Percentiles rank a stretch among this genome's conserved stretches.
phyloP scores from a whole-genome alignment of 2,797 vertebrate genomes.

The Lerista edwardsae region DNA sequence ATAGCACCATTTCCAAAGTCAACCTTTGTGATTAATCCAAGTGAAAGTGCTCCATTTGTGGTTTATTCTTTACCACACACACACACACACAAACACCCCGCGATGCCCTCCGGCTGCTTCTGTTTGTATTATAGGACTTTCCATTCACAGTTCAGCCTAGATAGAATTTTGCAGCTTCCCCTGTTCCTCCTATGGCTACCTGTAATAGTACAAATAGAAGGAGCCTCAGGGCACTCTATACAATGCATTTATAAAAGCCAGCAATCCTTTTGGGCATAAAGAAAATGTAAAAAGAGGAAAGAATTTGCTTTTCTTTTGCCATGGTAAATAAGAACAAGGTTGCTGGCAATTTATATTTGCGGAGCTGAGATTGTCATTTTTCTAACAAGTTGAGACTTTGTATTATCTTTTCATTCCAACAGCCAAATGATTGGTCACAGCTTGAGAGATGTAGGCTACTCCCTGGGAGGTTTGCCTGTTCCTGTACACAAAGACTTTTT shows the following conservation, averaged over 20 bases:
- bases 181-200: slow-evolving; percentile 61
- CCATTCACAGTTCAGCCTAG: slow-evolving; percentile 48
- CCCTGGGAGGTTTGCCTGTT: slow-evolving; percentile 58
- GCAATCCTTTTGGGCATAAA: slow-evolving; percentile 35
- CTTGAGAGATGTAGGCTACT: slow-evolving; percentile 63
- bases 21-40: slow-evolving; percentile 49
- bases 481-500: slow-evolving; percentile 33
- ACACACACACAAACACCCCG: neutral
- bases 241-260: slow-evolving; percentile 43
- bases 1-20: slow-evolving; percentile 35
- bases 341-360: slow-evolving; percentile 43
- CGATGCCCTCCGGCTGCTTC: slow-evolving; percentile 58
- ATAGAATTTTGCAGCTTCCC: slow-evolving; percentile 47
- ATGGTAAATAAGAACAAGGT: slow-evolving; percentile 43
- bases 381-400: slow-evolving; percentile 46
- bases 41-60: slow-evolving; percentile 44
- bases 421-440: slow-evolving; percentile 65
- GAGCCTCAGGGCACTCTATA: slow-evolving; percentile 41
- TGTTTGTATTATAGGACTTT: slow-evolving; percentile 48
- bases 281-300: slow-evolving; percentile 22
- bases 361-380: slow-evolving; percentile 49
- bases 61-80: slow-evolving; percentile 46
- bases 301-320: slow-evolving; percentile 27
- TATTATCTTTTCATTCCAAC: slow-evolving; percentile 62
- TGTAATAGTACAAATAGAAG: slow-evolving; percentile 60